Evolutionary conservation across 2,113 vertebrate species (phyloP), one percentile per base, ranked within the genome.

Genomic region (Apaloderma vittatum): DNA sequence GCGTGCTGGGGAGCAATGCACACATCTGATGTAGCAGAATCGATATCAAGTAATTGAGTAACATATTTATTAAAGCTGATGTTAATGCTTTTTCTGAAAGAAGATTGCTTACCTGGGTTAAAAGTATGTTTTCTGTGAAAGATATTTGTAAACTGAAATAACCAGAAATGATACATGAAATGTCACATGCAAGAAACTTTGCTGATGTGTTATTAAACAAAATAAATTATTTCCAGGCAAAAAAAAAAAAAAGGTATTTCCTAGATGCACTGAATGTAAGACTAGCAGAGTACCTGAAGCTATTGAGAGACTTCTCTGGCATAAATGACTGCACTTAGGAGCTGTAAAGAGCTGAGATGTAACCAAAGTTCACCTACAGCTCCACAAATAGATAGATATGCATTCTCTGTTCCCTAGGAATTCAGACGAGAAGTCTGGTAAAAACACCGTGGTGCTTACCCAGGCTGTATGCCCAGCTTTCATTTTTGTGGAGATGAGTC

Each of bases 401-500:
- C 30, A 46, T 4, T 23, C 57, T 58, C 32, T 61, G 18, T 52
- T 70, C 17, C 23, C 27, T 24, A 26, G 27, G 29, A 71, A 83
- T 67, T 54, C 70, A 63, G 21, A 86, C 1, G 30, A 59, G 32
- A 14, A 46, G 14, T 23, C 48, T 68, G 21, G n/a, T 27, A 32
- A 80, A 72, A 72, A 34, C 52, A 45, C 22, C 12, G 11, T 83
- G 45, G 45, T 8, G 11, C 57, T 67, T 34, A 26, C 9, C 29
- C 15, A 23, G 51, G 20, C 66, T 66, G 26, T 26, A 6, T 17
- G n/a, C 17, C 7, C 52, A 54, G 40, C 32, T 40, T 75, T 58
- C 6, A 23, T 6, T 2, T 36, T 18, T 14, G n/a, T 4, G 1
- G 9, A 34, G 11, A 29, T 0, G 20, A 57, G 23, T 11, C 73